Evolutionary conservation across 2,113 vertebrate genomes (phyloP).

Genomic region (Myanophis thanlyinensis): DNA sequence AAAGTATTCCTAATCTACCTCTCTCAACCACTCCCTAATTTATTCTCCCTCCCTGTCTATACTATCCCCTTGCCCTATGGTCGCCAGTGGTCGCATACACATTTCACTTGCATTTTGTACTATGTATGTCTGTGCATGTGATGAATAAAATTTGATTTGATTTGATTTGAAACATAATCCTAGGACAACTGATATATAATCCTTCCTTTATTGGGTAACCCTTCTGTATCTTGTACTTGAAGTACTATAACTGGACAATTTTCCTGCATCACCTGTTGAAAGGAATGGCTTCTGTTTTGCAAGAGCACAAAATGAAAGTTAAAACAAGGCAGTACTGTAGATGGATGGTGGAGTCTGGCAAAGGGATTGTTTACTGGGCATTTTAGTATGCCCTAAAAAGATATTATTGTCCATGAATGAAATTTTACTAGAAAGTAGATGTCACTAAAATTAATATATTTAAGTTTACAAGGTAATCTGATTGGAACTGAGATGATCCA

Average conservation of each 20-base stretch:
- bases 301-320: not conserved
- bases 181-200: not conserved
- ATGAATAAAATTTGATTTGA: no score
- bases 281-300: not conserved
- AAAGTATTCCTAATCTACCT: no score
- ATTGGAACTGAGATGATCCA: not conserved
- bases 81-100: no score
- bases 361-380: not conserved
- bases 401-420: not conserved
- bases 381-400: not conserved
- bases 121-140: no score
- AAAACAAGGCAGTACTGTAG: not conserved
- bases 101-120: no score
- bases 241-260: not conserved
- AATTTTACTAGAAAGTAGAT: not conserved
- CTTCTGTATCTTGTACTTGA: not conserved
- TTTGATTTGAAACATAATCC: no score
- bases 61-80: no score
- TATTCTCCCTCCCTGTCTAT: no score
- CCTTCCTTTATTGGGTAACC: not conserved
- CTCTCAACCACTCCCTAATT: no score
- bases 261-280: not conserved
- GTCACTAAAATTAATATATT: constrained; percentile 27
- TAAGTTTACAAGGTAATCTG: not conserved
- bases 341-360: not conserved